These are phyloP conservation scores for Sarcophilus harrisii DNA, from an alignment of 2,797 vertebrate species.

Conservation along the genomic window DNA sequence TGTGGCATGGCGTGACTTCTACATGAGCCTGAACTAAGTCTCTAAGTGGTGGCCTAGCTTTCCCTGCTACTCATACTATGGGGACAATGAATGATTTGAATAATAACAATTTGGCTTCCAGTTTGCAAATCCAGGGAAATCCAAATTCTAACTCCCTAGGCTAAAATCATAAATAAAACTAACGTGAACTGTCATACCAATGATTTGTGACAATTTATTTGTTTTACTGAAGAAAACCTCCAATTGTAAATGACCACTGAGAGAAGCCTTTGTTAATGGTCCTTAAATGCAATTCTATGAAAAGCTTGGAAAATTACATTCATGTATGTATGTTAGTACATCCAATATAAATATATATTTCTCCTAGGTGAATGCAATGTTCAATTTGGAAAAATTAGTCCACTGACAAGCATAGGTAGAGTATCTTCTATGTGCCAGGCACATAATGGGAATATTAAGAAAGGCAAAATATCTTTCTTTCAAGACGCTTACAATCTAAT, in stretches of 20 bases:
- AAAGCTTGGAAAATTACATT: background rate
- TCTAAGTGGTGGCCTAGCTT: background rate
- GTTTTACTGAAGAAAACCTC: background rate
- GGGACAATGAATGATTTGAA: background rate
- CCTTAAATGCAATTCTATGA: background rate
- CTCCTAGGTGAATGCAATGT: background rate
- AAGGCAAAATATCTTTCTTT: background rate
- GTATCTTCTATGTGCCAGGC: no score
- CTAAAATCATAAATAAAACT: background rate
- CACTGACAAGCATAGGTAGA: background rate
- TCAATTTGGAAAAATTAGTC: background rate
- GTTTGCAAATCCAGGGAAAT: background rate
- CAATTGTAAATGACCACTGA: background rate
- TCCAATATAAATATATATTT: background rate
- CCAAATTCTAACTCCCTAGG: background rate
- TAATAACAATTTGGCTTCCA: background rate
- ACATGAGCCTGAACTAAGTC: slow-evolving; percentile 18
- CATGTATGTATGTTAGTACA: background rate
- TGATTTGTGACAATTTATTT: background rate
- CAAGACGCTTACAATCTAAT: background rate
- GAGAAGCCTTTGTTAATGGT: background rate
- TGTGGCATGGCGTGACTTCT: slow-evolving; percentile 21
- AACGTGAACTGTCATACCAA: background rate
- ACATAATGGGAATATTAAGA: background rate
- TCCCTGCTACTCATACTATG: background rate